These are phyloP conservation scores for Rhombomys opimus DNA, from an alignment of 2,113 vertebrate species.

Conservation along the genomic window DNA sequence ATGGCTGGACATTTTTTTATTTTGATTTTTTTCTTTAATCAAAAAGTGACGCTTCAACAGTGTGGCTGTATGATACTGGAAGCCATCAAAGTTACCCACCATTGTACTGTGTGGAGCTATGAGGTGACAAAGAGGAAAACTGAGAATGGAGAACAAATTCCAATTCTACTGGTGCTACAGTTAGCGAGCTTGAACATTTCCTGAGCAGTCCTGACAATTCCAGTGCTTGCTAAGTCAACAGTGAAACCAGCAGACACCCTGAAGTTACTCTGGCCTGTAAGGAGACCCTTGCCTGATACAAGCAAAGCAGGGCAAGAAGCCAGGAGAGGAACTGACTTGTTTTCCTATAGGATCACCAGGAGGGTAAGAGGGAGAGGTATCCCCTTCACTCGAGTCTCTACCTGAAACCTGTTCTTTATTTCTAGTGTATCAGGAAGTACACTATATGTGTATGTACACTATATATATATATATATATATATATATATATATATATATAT, in stretches of 20 bases:
- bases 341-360: neutral
- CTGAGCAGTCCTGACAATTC: neutral
- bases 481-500: too few species aligned
- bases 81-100: neutral
- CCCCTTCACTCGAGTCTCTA: neutral
- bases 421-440: neutral
- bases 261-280: neutral
- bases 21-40: neutral
- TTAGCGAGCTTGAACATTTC: neutral
- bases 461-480: too few species aligned
- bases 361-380: neutral
- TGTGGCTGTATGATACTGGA: neutral
- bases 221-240: neutral
- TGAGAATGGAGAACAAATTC: neutral
- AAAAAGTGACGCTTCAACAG: neutral
- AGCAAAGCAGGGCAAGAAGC: neutral
- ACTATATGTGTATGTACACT: fast-evolving
- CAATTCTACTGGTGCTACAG: neutral
- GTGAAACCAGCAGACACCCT: neutral
- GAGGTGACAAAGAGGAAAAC: neutral
- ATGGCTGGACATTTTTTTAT: neutral
- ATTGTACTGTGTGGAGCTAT: neutral
- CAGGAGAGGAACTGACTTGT: neutral
- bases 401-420: neutral
- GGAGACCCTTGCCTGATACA: neutral